phyloP scores from a whole-genome alignment of 2,113 vertebrate species.

The Oreamnos americanus region DNA sequence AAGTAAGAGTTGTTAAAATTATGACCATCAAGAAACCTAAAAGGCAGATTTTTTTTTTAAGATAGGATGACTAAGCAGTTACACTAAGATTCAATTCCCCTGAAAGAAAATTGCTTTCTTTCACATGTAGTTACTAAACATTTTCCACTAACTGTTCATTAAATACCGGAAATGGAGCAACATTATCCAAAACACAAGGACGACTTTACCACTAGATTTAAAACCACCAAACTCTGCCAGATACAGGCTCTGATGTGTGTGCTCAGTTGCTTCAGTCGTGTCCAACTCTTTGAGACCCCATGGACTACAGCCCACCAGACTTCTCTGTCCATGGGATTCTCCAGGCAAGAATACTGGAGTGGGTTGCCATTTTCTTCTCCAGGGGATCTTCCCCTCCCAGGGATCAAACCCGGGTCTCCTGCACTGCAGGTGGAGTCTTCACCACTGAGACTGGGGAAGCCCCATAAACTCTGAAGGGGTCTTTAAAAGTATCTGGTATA shows the following conservation, averaged over 20 bases:
- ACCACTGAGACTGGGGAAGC: neutral
- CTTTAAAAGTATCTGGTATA: neutral
- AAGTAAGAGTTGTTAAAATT: neutral
- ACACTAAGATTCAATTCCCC: neutral
- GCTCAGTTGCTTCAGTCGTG: neutral
- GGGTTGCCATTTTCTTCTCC: neutral
- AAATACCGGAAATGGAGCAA: neutral
- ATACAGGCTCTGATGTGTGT: neutral
- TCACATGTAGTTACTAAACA: neutral
- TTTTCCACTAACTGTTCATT: neutral
- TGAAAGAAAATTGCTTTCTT: constrained; percentile 10
- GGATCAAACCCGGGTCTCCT: neutral
- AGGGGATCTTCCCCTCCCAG: neutral
- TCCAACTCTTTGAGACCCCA: neutral
- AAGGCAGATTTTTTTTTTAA: neutral
- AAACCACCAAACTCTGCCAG: neutral
- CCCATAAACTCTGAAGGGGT: neutral
- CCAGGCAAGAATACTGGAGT: neutral
- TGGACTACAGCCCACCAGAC: neutral
- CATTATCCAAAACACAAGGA: neutral
- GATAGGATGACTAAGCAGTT: neutral
- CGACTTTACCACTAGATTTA: neutral
- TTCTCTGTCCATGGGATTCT: neutral
- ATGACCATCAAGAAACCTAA: neutral
- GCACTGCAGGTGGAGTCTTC: neutral